These are phyloP conservation scores for Silurus aristotelis DNA, from an alignment of 2,797 vertebrate species.

Conservation along the genomic window DNA sequence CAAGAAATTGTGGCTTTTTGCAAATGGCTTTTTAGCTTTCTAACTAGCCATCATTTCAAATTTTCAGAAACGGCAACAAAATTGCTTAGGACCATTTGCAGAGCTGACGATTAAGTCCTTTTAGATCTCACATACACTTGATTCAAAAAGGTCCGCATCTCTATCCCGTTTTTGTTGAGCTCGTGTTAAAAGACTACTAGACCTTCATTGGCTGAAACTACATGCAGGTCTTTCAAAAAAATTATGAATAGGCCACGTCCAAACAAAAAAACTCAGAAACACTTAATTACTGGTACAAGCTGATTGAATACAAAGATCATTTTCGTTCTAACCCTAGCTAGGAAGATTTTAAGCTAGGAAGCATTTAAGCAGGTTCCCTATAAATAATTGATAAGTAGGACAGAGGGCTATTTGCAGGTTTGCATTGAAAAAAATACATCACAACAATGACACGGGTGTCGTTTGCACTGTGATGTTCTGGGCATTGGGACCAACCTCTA, in stretches of 20 bases:
- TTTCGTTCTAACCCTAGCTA: too few species aligned
- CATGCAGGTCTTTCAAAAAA: background rate
- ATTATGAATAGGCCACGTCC: too few species aligned
- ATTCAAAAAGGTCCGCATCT: background rate
- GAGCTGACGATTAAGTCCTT: background rate
- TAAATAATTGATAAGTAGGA: background rate
- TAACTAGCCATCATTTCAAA: background rate
- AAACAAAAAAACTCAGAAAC: too few species aligned
- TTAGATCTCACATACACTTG: too few species aligned
- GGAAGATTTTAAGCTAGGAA: background rate
- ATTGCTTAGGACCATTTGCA: background rate
- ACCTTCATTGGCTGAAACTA: background rate
- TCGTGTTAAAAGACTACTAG: background rate
- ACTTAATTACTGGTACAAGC: background rate
- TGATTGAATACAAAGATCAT: background rate
- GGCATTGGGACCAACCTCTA: slow-evolving; percentile 24
- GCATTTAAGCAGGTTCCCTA: background rate
- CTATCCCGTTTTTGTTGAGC: background rate
- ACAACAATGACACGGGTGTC: background rate
- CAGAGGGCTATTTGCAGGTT: background rate
- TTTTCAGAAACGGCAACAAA: background rate
- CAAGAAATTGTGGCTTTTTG: background rate
- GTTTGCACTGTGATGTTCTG: background rate
- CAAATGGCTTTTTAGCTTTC: background rate
- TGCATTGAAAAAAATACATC: background rate